Evolutionary conservation across 2,113 vertebrate species (phyloP).

Genomic region (Syngnathus typhle): DNA sequence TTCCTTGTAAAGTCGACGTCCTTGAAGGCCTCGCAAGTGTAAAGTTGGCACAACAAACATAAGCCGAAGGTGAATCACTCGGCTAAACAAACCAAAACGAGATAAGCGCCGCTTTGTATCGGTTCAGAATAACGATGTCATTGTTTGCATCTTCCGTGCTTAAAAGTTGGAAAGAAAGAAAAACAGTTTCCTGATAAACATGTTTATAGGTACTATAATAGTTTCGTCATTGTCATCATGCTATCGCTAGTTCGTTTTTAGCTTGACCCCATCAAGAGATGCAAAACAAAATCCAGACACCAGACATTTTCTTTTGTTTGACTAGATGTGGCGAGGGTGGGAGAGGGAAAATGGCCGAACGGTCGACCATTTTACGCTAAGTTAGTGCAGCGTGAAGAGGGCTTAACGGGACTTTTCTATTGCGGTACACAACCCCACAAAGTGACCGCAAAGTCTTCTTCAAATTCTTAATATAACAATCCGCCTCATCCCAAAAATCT

Average conservation of each 20-base stretch:
- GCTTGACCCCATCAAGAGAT: neutral
- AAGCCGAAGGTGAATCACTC: neutral
- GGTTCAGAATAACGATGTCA: neutral
- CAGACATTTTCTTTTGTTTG: neutral
- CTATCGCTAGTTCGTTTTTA: neutral
- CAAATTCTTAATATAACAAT: no score
- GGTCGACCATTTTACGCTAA: no score
- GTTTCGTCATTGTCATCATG: no score
- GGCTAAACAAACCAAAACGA: neutral
- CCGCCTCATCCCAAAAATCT: no score
- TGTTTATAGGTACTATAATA: no score
- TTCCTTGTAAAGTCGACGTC: constrained; percentile 36
- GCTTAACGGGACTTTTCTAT: no score
- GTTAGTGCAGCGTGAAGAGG: no score
- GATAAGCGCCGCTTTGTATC: neutral
- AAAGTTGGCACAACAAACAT: neutral
- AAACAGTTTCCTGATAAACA: no score
- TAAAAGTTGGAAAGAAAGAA: neutral
- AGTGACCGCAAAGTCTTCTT: no score
- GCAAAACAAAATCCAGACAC: neutral
- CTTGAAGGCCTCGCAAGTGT: constrained; percentile 7
- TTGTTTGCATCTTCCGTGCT: neutral
- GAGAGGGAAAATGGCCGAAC: neutral
- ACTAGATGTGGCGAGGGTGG: neutral
- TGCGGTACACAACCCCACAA: no score